Percentiles rank a stretch among this genome's conserved stretches.
Evolutionary conservation across 2,797 vertebrate genomes (phyloP).

Genomic region (Emydoidea blandingii): DNA sequence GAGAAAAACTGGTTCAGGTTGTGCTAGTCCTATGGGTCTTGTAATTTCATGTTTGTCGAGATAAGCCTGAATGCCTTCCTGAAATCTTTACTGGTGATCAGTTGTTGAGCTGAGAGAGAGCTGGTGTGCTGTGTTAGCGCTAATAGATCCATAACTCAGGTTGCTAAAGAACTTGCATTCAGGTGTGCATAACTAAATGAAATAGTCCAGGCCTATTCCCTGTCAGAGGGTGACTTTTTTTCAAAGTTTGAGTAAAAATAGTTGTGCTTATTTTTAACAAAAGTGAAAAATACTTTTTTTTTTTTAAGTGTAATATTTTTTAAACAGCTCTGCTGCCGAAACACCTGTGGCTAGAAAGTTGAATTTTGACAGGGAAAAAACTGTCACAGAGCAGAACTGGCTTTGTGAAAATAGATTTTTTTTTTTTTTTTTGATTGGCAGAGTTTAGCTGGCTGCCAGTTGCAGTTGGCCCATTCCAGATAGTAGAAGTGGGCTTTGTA

Average conservation of each 20-base stretch:
- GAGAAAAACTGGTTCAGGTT: neutral
- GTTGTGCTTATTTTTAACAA: neutral
- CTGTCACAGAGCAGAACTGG: neutral
- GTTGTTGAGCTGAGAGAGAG: neutral
- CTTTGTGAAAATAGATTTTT: neutral
- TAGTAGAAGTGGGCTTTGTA: neutral
- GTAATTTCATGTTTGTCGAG: neutral
- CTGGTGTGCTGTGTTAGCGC: neutral
- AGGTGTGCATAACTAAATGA: neutral
- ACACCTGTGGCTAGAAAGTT: neutral
- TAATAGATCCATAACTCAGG: neutral
- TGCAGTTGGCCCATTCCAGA: neutral
- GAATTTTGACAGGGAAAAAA: neutral
- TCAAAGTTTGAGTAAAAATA: neutral
- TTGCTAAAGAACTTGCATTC: neutral
- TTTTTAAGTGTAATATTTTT: too few relatives aligned
- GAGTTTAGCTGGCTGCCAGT: neutral
- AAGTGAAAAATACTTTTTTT: neutral
- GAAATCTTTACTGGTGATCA: neutral
- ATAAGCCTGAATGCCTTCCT: neutral
- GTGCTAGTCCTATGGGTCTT: neutral
- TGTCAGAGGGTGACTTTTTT: neutral
- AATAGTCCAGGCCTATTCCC: neutral
- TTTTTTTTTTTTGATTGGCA: neutral
- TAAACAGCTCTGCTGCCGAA: too few relatives aligned